Conservation (phyloP, 2,113 vertebrate genomes). For the Pogonocichla stellata region DNA sequence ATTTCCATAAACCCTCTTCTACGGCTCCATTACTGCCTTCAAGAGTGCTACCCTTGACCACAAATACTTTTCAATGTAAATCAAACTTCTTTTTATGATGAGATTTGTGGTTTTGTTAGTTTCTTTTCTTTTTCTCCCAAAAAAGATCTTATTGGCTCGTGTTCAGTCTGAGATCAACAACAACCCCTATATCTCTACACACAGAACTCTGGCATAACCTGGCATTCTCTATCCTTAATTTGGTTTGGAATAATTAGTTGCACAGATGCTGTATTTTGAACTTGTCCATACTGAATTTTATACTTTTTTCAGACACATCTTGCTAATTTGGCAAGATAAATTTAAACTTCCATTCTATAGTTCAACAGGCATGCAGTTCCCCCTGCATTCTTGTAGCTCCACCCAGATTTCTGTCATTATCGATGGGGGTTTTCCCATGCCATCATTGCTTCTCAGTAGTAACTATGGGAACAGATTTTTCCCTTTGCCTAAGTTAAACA, state of each 20-base stretch:
- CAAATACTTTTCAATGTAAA: not conserved
- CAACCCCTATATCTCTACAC: not conserved
- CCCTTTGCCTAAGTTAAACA: not conserved
- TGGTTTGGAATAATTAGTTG: not conserved
- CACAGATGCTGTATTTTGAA: not conserved
- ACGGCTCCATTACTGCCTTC: not conserved
- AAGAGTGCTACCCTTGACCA: not conserved
- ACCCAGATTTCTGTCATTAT: not conserved
- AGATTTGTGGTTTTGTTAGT: not conserved
- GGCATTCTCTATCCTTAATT: not conserved
- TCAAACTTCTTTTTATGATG: not conserved
- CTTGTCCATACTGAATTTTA: not conserved
- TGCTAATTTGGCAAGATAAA: not conserved
- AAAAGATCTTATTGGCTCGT: not conserved
- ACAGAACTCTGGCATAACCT: not conserved
- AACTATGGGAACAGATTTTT: slow-evolving; percentile 31
- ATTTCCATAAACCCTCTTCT: not conserved
- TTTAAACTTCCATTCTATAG: not conserved
- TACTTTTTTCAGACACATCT: not conserved
- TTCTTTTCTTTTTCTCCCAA: not conserved
- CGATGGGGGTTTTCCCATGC: not conserved
- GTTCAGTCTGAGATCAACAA: not conserved
- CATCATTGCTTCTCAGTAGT: not conserved
- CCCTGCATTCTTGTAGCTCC: not conserved
- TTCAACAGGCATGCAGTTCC: not conserved